Percentiles rank a stretch among this genome's conserved stretches.
Evolutionary conservation across 2,888 invertebrate species (phyloP).

Genomic region (Machimus rusticus): DNA sequence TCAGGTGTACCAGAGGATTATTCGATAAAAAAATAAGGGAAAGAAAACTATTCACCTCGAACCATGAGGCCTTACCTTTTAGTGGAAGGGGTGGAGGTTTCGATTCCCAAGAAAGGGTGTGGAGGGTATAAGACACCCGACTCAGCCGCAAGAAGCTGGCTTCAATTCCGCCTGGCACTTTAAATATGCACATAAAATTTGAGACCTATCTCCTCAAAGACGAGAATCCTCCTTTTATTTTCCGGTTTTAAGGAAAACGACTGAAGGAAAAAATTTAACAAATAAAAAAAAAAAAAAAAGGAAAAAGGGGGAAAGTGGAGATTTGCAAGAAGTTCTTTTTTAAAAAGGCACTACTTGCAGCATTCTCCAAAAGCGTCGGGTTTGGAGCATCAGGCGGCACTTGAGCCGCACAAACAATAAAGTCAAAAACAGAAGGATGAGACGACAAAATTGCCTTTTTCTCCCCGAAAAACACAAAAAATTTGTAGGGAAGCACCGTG

Average conservation of each 20-base stretch:
- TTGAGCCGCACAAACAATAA: neutral
- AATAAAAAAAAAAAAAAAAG: too few relatives aligned
- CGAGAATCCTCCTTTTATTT: neutral
- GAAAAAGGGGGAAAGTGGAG: neutral
- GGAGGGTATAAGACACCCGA: neutral
- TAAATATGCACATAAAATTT: slow-evolving; percentile 15
- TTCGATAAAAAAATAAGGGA: neutral
- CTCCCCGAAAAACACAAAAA: neutral
- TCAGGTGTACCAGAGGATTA: neutral
- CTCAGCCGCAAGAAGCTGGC: neutral
- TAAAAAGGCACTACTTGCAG: neutral
- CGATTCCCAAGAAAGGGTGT: neutral
- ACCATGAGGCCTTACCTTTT: neutral
- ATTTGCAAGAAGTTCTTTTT: neutral
- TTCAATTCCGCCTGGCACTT: neutral
- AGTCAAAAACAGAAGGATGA: neutral
- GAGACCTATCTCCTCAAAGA: neutral
- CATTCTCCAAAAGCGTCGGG: neutral
- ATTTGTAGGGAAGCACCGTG: neutral
- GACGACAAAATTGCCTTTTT: neutral
- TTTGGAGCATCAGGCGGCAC: neutral
- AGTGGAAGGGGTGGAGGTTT: neutral
- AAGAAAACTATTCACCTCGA: neutral
- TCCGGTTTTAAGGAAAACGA: neutral
- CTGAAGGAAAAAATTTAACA: neutral